These are phyloP conservation scores for Talpa occidentalis DNA, from an alignment of 2,113 vertebrate species.

Conservation along the genomic window DNA sequence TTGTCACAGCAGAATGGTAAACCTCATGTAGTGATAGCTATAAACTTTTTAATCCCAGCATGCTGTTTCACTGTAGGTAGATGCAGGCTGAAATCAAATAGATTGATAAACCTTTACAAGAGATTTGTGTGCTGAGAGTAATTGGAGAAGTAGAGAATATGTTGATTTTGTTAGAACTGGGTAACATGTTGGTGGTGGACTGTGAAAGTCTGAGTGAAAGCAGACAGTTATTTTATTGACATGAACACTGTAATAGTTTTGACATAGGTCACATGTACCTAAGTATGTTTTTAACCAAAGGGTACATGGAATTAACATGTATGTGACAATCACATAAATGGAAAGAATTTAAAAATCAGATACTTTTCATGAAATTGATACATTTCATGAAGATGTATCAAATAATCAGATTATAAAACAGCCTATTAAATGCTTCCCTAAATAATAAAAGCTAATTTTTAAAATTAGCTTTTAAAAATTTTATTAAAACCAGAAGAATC, in stretches of 20 bases:
- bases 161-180: background rate
- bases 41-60: background rate
- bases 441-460: constrained; percentile 39
- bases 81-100: background rate
- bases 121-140: background rate
- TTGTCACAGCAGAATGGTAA: background rate
- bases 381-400: background rate
- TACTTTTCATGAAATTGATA: no score
- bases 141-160: background rate
- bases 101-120: background rate
- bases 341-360: background rate
- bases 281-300: background rate
- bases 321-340: background rate
- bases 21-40: background rate
- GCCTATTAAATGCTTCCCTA: background rate
- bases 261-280: background rate
- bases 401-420: background rate
- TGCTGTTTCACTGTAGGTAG: background rate
- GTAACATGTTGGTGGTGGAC: background rate
- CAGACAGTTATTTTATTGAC: background rate
- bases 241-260: background rate
- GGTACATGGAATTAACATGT: background rate
- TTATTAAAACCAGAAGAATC: background rate
- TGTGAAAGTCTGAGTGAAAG: background rate
- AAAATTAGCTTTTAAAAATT: no score